phyloP scores from a whole-genome alignment of 2,888 invertebrate genomes.

The Ditylenchus weischeri region DNA sequence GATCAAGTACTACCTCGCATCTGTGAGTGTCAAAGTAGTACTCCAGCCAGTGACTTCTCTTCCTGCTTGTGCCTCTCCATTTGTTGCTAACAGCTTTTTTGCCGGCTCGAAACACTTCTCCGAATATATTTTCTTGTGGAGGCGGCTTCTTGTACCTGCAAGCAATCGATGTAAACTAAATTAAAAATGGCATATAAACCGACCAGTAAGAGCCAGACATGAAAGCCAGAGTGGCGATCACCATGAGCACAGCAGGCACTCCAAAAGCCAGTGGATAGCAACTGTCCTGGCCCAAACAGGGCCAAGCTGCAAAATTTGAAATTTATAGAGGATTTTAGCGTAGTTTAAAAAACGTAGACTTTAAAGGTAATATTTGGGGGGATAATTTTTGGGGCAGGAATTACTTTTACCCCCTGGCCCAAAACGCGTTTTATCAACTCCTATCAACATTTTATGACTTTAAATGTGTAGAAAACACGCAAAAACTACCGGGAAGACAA shows the following conservation, averaged over 20 bases:
- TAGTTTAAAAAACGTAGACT: too few relatives aligned
- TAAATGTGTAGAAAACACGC: too few relatives aligned
- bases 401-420: too few relatives aligned
- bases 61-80: constrained; percentile 10
- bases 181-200: constrained; percentile 67
- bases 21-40: constrained; percentile 44
- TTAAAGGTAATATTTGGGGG: background rate
- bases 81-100: constrained; percentile 16
- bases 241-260: constrained; percentile 81
- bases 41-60: constrained; percentile 46
- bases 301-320: constrained; percentile 14
- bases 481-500: too few relatives aligned
- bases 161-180: constrained; percentile 68
- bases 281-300: constrained; percentile 63
- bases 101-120: constrained; percentile 68
- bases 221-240: constrained; percentile 77
- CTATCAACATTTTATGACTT: too few relatives aligned
- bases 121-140: constrained; percentile 79
- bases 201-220: constrained; percentile 71
- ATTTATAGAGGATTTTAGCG: background rate
- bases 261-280: constrained; percentile 85
- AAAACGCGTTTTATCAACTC: too few relatives aligned
- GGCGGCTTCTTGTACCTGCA: constrained; percentile 73
- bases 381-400: too few relatives aligned
- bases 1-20: background rate